Evolutionary conservation across 1,140 invertebrate genomes (phyloP), one percentile per base, ranked within the genome.

Genomic region (Ridgeia piscesae): DNA sequence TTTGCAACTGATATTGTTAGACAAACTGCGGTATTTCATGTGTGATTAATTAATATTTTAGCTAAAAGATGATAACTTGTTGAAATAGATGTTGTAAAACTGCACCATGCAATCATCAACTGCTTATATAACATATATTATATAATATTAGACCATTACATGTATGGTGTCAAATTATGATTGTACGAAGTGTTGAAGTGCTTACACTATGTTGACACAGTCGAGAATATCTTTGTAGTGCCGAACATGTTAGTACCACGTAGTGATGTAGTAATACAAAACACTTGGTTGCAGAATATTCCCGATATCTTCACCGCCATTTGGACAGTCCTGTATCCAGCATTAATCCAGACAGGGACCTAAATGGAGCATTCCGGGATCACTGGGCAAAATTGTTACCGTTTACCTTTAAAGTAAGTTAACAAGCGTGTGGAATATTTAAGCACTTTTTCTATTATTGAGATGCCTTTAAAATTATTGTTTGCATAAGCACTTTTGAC

Each of bases 251-350:
- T 21, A 17, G 27, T 21, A 4, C 27, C 0, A 27, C 27, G 27
- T 21, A 9, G 27, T 21, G 58, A 77, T 21, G 58, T 77, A 77
- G 58, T 77, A 77, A 27, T 77, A 77, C 17, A 77, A 77, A 77
- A 21, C 27, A 77, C 27, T 77, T 77, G 58, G 35, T 93, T 93
- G 35, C 93, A 95, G 95, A 95, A 93, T 95, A 95, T 94, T 94
- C 94, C 21, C 93, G 95, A 90, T 95, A 95, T 92, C 92, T 95
- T 50, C 95, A 95, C 93, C 91, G 94, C 34, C 94, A 94, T 77
- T 89, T 95, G 33, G 95, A 95, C 33, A 48, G 92, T 17, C 93
- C 94, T 9, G 77, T 95, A 11, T 42, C 91, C 48, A 88, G 93
- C 21, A 89, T 95, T 35, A 92, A 94, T 11, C 91, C 94, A 33